Base-by-base conservation (phyloP, 1,140 invertebrate species). In the Apis mellifera region DNA sequence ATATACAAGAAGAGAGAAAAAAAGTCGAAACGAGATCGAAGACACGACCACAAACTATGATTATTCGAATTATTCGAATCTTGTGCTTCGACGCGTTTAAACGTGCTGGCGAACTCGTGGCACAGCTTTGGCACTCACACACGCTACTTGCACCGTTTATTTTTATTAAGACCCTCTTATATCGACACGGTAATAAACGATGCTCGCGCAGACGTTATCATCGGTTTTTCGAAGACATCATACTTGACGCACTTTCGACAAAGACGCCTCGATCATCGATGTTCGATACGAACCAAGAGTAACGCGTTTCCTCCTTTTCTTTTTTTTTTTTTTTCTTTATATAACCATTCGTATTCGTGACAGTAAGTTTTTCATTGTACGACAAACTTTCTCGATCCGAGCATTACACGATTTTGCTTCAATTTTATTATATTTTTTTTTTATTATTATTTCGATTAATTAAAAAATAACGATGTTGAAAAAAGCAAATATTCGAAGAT, bases 51-150 rank as follows among this genome's bases (percentile, higher is more conserved):
- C 9, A 9, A 13, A 66, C 12, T 9, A n/a, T n/a, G 65, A 66
- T 19, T 66, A n/a, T 21, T 19, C 19, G 32, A 26, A 32, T 19
- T 32, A n/a, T 12, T 15, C 7, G 19, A 75, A 26, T 62, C 73
- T 62, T 75, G 59, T 59, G 12, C 73, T 9, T 52, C 69, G 69
- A 55, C 19, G 69, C 23, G 69, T 54, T 64, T 52, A 50, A 2
- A 5, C 48, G 48, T 3, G 50, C 11, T 23, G 64, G 19, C 42
- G 23, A 13, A 32, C 8, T 57, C 32, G 9, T 57, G 13, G 32
- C 55, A 59, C 55, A 66, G 48, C 59, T 55, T 64, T 59, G 65
- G 75, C 66, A 77, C 81, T 70, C 81, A 82, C 75, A 82, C 81
- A 82, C 66, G 75, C 81, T 78, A 71, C 62, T 69, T 54, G 66